phyloP scores from a whole-genome alignment of 64 coral and sea anemone genomes.

The Stichodactyla helianthus region DNA sequence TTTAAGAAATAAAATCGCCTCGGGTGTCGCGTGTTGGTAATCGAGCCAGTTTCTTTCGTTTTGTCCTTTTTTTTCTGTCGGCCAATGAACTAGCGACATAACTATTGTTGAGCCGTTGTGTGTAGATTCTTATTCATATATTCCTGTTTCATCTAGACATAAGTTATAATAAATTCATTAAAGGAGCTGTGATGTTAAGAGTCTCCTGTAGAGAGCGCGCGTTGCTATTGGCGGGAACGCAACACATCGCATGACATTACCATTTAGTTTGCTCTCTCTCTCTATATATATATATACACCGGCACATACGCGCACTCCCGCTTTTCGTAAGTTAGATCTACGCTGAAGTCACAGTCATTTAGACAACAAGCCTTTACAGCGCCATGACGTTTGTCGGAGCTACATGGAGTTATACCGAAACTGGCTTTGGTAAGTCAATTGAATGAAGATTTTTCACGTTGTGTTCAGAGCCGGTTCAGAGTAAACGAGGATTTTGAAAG shows the following conservation, averaged over 20 bases:
- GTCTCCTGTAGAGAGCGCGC: background rate
- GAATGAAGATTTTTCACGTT: background rate
- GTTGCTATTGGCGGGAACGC: background rate
- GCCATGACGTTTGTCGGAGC: background rate
- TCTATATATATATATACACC: background rate
- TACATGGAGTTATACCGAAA: constrained; percentile 76
- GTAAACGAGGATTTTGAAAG: background rate
- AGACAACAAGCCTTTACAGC: background rate
- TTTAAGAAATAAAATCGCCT: background rate
- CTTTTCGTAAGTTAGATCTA: background rate
- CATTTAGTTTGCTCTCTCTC: background rate
- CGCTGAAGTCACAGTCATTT: background rate
- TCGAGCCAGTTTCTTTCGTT: background rate
- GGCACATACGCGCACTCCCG: constrained; percentile 1
- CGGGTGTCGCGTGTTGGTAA: no score
- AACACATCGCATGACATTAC: background rate
- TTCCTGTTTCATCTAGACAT: background rate
- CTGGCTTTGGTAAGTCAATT: constrained; percentile 64
- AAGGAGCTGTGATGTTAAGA: background rate
- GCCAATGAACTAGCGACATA: background rate
- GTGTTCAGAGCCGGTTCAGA: background rate
- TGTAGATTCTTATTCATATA: background rate
- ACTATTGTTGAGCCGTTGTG: background rate
- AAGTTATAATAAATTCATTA: constrained; percentile 26
- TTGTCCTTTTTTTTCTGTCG: background rate